These are phyloP conservation scores for Adelosebastes latens DNA, from an alignment of 2,797 vertebrate genomes.

Conservation along the genomic window DNA sequence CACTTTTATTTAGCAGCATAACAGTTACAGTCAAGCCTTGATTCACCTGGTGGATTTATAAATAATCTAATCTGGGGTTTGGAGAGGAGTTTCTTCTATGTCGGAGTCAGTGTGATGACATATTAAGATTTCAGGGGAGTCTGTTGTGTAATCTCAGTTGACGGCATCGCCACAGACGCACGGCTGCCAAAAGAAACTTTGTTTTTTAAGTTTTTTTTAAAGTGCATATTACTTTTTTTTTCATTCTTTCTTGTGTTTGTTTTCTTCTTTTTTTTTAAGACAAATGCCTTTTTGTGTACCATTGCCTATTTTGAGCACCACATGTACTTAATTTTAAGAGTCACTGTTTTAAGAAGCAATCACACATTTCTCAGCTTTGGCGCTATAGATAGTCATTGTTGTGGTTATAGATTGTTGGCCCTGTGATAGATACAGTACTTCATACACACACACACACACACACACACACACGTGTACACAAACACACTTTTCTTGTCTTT, in stretches of 20 bases:
- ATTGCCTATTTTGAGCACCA: slow-evolving; percentile 70
- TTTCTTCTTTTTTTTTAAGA: slow-evolving; percentile 28
- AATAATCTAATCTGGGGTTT: slow-evolving; percentile 26
- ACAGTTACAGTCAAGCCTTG: slow-evolving; percentile 53
- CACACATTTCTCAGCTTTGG: slow-evolving; percentile 47
- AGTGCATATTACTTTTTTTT: slow-evolving; percentile 50
- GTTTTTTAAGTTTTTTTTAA: slow-evolving; percentile 13
- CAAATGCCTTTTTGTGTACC: slow-evolving; percentile 62
- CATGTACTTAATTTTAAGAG: slow-evolving; percentile 74
- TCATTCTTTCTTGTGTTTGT: neutral
- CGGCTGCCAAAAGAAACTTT: slow-evolving; percentile 42
- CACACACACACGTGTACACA: neutral
- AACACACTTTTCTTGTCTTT: slow-evolving; percentile 14
- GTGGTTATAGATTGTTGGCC: slow-evolving; percentile 25
- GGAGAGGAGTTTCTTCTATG: slow-evolving; percentile 43
- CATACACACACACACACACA: neutral
- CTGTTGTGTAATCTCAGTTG: slow-evolving; percentile 36
- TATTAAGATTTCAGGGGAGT: slow-evolving; percentile 55
- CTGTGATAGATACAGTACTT: slow-evolving; percentile 24
- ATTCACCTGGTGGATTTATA: slow-evolving; percentile 41
- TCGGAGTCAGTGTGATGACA: slow-evolving; percentile 39
- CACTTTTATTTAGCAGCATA: slow-evolving; percentile 44
- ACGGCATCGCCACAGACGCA: slow-evolving; percentile 38
- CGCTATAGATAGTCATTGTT: slow-evolving; percentile 12
- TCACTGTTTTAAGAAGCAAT: slow-evolving; percentile 61